phyloP scores from a whole-genome alignment of 1,140 invertebrate genomes.

The Lineus longissimus region DNA sequence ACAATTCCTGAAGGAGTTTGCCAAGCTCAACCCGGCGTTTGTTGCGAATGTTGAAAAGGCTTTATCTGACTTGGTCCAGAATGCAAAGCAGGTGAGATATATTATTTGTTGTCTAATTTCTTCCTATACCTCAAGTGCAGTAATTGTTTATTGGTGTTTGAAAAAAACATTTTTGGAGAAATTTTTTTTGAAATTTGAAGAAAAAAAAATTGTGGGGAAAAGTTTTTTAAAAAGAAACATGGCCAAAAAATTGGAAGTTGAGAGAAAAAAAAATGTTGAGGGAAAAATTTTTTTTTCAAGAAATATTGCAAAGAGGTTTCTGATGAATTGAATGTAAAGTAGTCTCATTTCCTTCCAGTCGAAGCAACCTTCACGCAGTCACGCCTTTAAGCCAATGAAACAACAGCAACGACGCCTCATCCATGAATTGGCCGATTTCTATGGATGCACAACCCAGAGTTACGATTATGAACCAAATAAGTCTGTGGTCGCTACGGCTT shows the following conservation, averaged over 20 bases:
- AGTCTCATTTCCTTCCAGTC: conserved; percentile 57
- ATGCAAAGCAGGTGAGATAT: conserved; percentile 76
- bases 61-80: conserved; percentile 78
- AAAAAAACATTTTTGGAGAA: too few relatives aligned
- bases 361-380: conserved; percentile 78
- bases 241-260: too few relatives aligned
- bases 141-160: too few relatives aligned
- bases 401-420: conserved; percentile 83
- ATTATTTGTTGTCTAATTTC: too few relatives aligned
- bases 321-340: too few relatives aligned
- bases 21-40: conserved; percentile 75
- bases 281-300: too few relatives aligned
- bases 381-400: conserved; percentile 91
- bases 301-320: too few relatives aligned
- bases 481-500: conserved; percentile 89
- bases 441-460: conserved; percentile 86
- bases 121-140: too few relatives aligned
- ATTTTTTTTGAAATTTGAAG: too few relatives aligned
- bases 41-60: conserved; percentile 80
- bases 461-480: conserved; percentile 92
- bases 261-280: too few relatives aligned
- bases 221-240: too few relatives aligned
- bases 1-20: conserved; percentile 80
- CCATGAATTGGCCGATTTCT: conserved; percentile 90
- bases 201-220: too few relatives aligned